phyloP scores from a whole-genome alignment of 2,113 vertebrate species.

The Larimichthys crocea region DNA sequence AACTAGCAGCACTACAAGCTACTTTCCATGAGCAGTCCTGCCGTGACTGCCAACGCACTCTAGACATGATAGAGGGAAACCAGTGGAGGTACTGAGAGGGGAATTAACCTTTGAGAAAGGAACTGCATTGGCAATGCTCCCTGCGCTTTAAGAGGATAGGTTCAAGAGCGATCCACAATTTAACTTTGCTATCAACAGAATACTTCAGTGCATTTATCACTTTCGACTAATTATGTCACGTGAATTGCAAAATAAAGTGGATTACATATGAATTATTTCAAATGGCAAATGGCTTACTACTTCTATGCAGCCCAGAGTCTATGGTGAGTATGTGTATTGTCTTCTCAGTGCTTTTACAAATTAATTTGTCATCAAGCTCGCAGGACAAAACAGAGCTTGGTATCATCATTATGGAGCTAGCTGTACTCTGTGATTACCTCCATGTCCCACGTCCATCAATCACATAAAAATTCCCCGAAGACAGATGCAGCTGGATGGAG shows the following conservation, averaged over 20 bases:
- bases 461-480: constrained; percentile 52
- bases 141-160: constrained; percentile 1
- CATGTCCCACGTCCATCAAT: constrained; percentile 50
- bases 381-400: constrained; percentile 30
- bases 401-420: constrained; percentile 51
- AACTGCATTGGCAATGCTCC: constrained; percentile 12
- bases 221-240: constrained; percentile 14
- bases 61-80: constrained; percentile 8
- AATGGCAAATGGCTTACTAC: background rate
- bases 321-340: background rate
- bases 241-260: constrained; percentile 41
- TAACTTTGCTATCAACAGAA: constrained; percentile 19
- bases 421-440: constrained; percentile 60
- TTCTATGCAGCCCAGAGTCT: background rate
- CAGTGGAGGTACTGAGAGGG: constrained; percentile 13
- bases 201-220: constrained; percentile 23
- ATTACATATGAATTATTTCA: constrained; percentile 7
- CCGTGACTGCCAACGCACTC: constrained; percentile 18
- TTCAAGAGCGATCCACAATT: constrained; percentile 17
- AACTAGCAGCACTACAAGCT: constrained; percentile 11
- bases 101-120: constrained; percentile 26
- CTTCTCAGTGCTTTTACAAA: constrained; percentile 27
- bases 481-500: constrained; percentile 57
- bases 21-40: background rate
- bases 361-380: constrained; percentile 44